Base-by-base conservation (phyloP, 2,113 vertebrate species). In the Strix aluco region DNA sequence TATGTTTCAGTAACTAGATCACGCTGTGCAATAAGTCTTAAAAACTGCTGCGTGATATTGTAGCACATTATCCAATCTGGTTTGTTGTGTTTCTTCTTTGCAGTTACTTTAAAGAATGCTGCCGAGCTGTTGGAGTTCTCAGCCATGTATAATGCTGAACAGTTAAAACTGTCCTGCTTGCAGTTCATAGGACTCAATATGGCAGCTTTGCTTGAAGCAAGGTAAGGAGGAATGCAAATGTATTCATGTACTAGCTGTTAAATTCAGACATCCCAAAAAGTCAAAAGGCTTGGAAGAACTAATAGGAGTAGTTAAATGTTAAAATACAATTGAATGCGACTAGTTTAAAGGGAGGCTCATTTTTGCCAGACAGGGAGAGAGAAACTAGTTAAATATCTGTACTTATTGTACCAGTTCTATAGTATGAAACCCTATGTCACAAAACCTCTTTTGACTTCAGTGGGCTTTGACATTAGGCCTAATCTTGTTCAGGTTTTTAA, bases 141-240 rank as follows among this genome's bases (percentile, higher is more conserved):
- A 65, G 96, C 98, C 26, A 97, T 99, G 96, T 99, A 99, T 97
- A 99, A 98, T 36, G 99, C 99, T 80, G 98, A 99, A 38, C 99
- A 99, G 87, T 97, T 99, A 32, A 99, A 99, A 95, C 97, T 99
- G 51, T 99, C 99, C 96, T 99, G 99, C 91, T 97, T 99, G 84
- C 99, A 99, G 95, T 99, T 99, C 96, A 99, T 99, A 46, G 99
- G 98, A 83, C 97, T 99, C 93, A 99, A 99, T 97, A 99, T 99
- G 98, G 98, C 98, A 38, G 98, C 99, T 86, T 96, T 99, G 94
- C 98, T 99, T 93, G 99, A 99, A 97, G 98, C 98, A 94, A 99
- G 98, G 99, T 99, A 95, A 97, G 98, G 40, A 61, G 63, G 22
- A 75, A 22, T 36, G 29, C 27, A 62, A 27, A 26, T 8, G 5